Evolutionary conservation across 2,113 vertebrate genomes (phyloP).

Genomic region (Steatornis caripensis): DNA sequence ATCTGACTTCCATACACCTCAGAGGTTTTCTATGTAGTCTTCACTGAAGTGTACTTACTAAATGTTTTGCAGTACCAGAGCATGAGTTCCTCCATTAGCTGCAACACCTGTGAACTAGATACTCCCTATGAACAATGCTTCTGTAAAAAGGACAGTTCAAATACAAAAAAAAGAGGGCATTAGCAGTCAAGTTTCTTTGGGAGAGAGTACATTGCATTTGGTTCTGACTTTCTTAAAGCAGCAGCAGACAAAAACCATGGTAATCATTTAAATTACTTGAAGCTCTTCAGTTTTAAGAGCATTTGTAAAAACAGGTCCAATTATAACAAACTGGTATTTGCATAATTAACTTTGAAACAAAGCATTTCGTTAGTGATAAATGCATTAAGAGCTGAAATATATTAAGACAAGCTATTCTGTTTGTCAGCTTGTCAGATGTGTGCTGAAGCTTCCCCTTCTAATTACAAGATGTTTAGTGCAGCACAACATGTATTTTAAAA

Average conservation of each 20-base stretch:
- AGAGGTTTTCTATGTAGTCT: constrained; percentile 88
- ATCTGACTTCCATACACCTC: constrained; percentile 88
- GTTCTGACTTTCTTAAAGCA: constrained; percentile 50
- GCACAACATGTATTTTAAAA: constrained; percentile 15
- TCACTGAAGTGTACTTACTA: constrained; percentile 82
- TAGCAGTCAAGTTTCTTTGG: constrained; percentile 28
- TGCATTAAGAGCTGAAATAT: constrained; percentile 20
- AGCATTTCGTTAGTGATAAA: constrained; percentile 43
- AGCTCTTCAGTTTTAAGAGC: constrained; percentile 39
- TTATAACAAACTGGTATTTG: constrained; percentile 57
- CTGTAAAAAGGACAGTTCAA: constrained; percentile 46
- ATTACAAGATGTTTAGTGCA: constrained; percentile 38
- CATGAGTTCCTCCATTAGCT: constrained; percentile 37
- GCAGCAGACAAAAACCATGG: constrained; percentile 26
- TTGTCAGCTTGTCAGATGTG: constrained; percentile 39
- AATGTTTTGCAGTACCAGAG: constrained; percentile 49
- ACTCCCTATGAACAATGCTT: constrained; percentile 41
- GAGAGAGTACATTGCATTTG: background rate
- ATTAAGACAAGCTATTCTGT: constrained; percentile 31
- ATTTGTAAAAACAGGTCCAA: constrained; percentile 38
- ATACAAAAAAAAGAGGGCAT: constrained; percentile 52
- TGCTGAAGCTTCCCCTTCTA: constrained; percentile 41
- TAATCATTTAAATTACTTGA: constrained; percentile 42
- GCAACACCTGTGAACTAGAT: constrained; percentile 9
- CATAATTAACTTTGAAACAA: constrained; percentile 57